Conservation (phyloP, 2,888 invertebrate genomes). For the Anthrax anthrax region DNA sequence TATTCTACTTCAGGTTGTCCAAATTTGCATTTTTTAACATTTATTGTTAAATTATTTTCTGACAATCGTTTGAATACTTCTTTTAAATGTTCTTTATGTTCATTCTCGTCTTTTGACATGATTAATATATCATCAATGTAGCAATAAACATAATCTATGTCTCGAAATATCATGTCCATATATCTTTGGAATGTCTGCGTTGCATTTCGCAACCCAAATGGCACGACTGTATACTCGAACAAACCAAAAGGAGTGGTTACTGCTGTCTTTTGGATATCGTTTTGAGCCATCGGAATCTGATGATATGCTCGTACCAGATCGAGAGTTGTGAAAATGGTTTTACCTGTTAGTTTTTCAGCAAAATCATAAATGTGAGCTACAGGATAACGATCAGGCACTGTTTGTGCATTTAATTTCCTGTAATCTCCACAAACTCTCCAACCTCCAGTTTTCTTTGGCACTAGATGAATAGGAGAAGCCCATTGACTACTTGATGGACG, state of each 20-base stretch:
- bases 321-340: too few relatives aligned
- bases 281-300: too few relatives aligned
- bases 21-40: not conserved
- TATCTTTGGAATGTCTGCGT: slow-evolving; percentile 2
- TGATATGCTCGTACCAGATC: too few relatives aligned
- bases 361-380: too few relatives aligned
- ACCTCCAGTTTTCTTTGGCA: slow-evolving; percentile 16
- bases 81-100: not conserved
- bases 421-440: too few relatives aligned
- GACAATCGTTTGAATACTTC: not conserved
- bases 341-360: too few relatives aligned
- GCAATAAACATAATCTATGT: not conserved
- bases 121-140: not conserved
- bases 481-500: too few relatives aligned
- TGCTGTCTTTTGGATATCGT: too few relatives aligned
- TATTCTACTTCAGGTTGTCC: not conserved
- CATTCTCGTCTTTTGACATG: too few relatives aligned
- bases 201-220: slow-evolving; percentile 1
- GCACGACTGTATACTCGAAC: not conserved
- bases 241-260: not conserved
- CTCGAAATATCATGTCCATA: not conserved
- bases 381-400: too few relatives aligned
- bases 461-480: slow-evolving; percentile 12
- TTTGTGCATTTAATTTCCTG: too few relatives aligned
- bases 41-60: not conserved